Evolutionary conservation across 2,113 vertebrate genomes (phyloP).

Genomic region (Pteruthius melanotis): DNA sequence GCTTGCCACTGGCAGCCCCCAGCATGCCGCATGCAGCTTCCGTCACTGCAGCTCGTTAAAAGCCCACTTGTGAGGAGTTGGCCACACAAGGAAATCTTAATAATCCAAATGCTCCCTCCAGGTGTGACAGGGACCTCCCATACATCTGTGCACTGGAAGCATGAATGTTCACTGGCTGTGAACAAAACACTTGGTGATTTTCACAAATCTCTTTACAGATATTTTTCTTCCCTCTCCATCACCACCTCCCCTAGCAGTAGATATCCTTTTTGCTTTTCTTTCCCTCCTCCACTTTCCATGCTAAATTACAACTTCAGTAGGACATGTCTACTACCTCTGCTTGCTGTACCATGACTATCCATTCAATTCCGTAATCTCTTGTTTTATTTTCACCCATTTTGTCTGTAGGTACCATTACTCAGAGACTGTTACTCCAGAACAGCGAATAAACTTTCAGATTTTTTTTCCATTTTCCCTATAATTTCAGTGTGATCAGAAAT

Average conservation of each 20-base stretch:
- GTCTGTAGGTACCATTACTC: neutral
- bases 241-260: neutral
- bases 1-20: neutral
- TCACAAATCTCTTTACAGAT: neutral
- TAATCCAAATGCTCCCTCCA: neutral
- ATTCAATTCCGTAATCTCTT: neutral
- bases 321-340: neutral
- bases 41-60: neutral
- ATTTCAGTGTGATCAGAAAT: neutral
- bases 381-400: neutral
- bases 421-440: neutral
- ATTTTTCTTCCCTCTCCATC: neutral
- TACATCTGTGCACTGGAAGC: neutral
- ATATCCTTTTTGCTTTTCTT: neutral
- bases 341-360: neutral
- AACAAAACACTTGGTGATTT: neutral
- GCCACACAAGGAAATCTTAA: neutral
- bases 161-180: fast-evolving
- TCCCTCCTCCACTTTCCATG: neutral
- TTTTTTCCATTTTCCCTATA: neutral
- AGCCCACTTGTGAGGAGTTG: fast-evolving
- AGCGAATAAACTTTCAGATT: neutral
- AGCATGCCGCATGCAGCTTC: fast-evolving
- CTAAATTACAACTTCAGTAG: neutral
- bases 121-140: neutral